Percentiles rank a stretch among this genome's conserved stretches.
These are phyloP conservation scores for Plutella xylostella DNA, from an alignment of 2,888 invertebrate genomes.

Conservation along the genomic window DNA sequence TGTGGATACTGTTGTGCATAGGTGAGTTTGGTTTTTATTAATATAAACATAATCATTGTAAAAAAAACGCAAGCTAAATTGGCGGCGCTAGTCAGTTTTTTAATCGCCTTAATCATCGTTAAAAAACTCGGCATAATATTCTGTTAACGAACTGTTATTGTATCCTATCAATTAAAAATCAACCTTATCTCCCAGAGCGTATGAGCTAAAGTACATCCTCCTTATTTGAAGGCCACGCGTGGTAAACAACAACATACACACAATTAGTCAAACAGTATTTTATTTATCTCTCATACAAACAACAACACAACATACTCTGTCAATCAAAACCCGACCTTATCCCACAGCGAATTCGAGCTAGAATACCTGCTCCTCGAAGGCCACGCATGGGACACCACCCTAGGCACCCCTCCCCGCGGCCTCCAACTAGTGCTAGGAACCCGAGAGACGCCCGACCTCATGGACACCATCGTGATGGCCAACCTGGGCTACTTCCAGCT, in stretches of 20 bases:
- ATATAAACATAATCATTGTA: background rate
- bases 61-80: background rate
- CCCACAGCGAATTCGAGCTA: slow-evolving; percentile 89
- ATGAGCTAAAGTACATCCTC: no score
- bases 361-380: slow-evolving; percentile 94
- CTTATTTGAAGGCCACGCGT: no score
- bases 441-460: slow-evolving; percentile 77
- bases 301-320: no score
- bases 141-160: no score
- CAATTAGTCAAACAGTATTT: no score
- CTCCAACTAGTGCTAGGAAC: slow-evolving; percentile 96
- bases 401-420: slow-evolving; percentile 95
- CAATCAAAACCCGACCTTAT: background rate
- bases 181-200: no score
- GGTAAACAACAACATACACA: no score
- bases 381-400: slow-evolving; percentile 93
- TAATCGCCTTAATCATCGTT: no score
- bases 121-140: no score
- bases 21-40: slow-evolving; percentile 47
- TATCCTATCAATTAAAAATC: no score
- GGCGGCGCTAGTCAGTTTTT: background rate
- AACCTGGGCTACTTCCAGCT: slow-evolving; percentile 97
- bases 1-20: slow-evolving; percentile 88
- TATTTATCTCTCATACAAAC: no score
- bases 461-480: slow-evolving; percentile 99